phyloP scores from a whole-genome alignment of 2,888 invertebrate species.

The Nephrotoma flavescens region DNA sequence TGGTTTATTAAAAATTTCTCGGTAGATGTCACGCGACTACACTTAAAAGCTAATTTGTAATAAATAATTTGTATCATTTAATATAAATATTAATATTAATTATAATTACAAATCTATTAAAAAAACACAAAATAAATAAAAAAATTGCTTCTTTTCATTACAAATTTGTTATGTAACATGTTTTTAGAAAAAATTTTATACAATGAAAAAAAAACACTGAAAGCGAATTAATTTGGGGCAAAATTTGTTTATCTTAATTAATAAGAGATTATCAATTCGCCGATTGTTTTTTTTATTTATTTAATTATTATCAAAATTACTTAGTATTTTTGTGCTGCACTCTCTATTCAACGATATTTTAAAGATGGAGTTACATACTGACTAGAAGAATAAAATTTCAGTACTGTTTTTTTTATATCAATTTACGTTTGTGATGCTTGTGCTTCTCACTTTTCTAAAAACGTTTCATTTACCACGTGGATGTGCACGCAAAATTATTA shows the following conservation, averaged over 20 bases:
- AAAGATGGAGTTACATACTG: not conserved
- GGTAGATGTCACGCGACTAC: not conserved
- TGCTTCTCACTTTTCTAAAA: not conserved
- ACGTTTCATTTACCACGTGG: not conserved
- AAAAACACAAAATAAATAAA: not conserved
- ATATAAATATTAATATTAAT: not conserved
- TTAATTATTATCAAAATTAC: not conserved
- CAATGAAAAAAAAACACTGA: not conserved
- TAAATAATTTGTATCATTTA: not conserved
- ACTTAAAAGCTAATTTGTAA: not conserved
- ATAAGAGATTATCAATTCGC: not conserved
- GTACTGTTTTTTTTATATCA: not conserved
- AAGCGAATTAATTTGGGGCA: not conserved
- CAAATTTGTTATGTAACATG: not conserved
- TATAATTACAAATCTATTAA: not conserved
- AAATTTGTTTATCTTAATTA: not conserved
- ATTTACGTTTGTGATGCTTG: not conserved
- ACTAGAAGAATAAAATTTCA: not conserved
- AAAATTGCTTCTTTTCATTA: not conserved
- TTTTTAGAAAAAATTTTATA: not conserved
- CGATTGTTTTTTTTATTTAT: not conserved
- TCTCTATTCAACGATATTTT: not conserved
- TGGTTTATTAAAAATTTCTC: too few species aligned
- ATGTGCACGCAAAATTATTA: not conserved
- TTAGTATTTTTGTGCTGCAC: not conserved